Percentiles rank a stretch among this genome's conserved stretches.
These are phyloP conservation scores for Typhlichthys subterraneus DNA, from an alignment of 2,797 vertebrate genomes.

Conservation along the genomic window DNA sequence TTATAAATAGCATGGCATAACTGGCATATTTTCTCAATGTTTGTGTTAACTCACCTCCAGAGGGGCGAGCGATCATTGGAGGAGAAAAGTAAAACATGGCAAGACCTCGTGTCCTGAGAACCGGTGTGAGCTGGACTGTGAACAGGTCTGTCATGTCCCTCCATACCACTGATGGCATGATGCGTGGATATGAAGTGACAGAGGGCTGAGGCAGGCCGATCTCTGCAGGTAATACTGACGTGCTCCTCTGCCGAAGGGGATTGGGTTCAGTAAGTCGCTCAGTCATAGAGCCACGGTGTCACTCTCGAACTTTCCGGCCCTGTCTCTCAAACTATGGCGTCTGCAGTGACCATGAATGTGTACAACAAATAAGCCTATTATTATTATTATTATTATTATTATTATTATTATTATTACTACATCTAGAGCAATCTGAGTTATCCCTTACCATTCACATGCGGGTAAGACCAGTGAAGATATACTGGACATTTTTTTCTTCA, in stretches of 20 bases:
- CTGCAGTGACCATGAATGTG: no score
- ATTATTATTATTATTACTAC: no score
- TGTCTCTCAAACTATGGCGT: not conserved
- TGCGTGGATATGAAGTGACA: conserved; percentile 63
- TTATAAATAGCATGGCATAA: conserved; percentile 1
- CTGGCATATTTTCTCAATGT: conserved; percentile 5
- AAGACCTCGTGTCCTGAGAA: conserved; percentile 51
- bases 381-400: no score
- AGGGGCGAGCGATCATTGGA: conserved; percentile 43
- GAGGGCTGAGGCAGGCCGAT: conserved; percentile 49
- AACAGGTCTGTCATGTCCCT: conserved; percentile 60
- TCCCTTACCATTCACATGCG: no score
- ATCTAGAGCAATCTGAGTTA: no score
- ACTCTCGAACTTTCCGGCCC: conserved; percentile 22
- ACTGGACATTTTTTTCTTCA: no score
- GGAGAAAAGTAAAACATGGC: conserved; percentile 55
- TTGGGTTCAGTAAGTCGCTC: conserved; percentile 20
- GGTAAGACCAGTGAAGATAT: no score
- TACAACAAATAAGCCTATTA: no score
- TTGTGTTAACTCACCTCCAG: conserved; percentile 19
- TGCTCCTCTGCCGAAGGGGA: conserved; percentile 17
- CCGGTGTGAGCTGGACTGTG: conserved; percentile 42
- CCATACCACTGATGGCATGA: conserved; percentile 47
- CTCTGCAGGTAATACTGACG: conserved; percentile 34
- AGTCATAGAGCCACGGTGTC: conserved; percentile 12